phyloP scores from a whole-genome alignment of 2,113 vertebrate genomes.

The Vulpes vulpes region DNA sequence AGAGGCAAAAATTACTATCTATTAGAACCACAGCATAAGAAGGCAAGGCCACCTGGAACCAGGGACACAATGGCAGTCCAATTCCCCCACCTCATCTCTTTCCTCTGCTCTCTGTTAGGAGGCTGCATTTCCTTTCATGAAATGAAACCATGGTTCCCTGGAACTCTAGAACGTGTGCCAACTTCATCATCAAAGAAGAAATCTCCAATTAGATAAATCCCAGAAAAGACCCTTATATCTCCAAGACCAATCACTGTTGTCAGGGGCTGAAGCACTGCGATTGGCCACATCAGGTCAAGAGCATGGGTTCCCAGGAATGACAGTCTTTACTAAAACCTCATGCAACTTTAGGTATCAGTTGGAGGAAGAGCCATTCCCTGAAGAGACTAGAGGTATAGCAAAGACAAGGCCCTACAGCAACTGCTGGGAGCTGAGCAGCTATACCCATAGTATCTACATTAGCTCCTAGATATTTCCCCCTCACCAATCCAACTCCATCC shows the following conservation, averaged over 20 bases:
- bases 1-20: neutral
- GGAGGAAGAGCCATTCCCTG: neutral
- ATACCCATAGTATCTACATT: neutral
- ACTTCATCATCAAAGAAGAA: neutral
- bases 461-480: neutral
- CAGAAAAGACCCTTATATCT: neutral
- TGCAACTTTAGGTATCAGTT: neutral
- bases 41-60: neutral
- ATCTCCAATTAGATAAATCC: neutral
- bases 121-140: neutral
- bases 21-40: neutral
- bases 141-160: neutral
- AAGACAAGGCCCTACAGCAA: neutral
- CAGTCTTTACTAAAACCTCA: neutral
- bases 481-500: neutral
- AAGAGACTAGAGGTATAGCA: neutral
- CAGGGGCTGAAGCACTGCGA: neutral
- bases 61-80: neutral
- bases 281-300: neutral
- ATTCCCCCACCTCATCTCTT: neutral
- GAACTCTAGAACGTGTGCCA: neutral
- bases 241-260: neutral
- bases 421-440: neutral
- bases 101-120: neutral
- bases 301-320: neutral